A percentile compares a stretch with the other conserved stretches of the same genome.
These are phyloP conservation scores for Trachelus troglodyta DNA, from an alignment of 2,888 invertebrate genomes.

Conservation along the genomic window DNA sequence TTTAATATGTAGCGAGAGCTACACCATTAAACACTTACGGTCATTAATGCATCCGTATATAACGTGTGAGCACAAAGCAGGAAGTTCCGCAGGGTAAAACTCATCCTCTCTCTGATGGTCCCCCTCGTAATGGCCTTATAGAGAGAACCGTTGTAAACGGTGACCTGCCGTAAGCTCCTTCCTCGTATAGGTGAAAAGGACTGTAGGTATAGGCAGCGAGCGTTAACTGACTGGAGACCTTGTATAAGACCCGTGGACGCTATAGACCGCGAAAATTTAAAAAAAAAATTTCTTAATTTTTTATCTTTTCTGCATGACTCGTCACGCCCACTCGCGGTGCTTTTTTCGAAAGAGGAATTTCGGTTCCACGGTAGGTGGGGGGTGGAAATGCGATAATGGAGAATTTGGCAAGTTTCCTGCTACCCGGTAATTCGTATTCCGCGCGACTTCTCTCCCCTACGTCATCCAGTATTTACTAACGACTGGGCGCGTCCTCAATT, in stretches of 20 bases:
- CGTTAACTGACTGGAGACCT: too few species aligned
- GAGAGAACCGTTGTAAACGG: conserved; percentile 14
- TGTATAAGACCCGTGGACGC: too few species aligned
- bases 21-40: conserved; percentile 43
- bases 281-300: too few species aligned
- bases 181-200: too few species aligned
- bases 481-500: conserved; percentile 12
- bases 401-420: conserved; percentile 19
- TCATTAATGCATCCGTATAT: conserved; percentile 43
- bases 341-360: too few species aligned
- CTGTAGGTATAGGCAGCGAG: too few species aligned
- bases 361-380: too few species aligned
- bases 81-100: conserved; percentile 26
- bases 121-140: conserved; percentile 26
- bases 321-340: too few species aligned
- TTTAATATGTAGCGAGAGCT: conserved; percentile 17
- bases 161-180: too few species aligned
- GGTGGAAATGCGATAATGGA: conserved; percentile 5
- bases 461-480: conserved; percentile 44
- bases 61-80: conserved; percentile 37
- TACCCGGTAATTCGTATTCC: conserved; percentile 30
- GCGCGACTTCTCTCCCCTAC: conserved; percentile 11
- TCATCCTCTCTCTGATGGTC: conserved; percentile 14
- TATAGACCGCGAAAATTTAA: too few species aligned
- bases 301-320: too few species aligned